phyloP scores from a whole-genome alignment of 2,888 invertebrate species.

The Tricholauxania praeusta region DNA sequence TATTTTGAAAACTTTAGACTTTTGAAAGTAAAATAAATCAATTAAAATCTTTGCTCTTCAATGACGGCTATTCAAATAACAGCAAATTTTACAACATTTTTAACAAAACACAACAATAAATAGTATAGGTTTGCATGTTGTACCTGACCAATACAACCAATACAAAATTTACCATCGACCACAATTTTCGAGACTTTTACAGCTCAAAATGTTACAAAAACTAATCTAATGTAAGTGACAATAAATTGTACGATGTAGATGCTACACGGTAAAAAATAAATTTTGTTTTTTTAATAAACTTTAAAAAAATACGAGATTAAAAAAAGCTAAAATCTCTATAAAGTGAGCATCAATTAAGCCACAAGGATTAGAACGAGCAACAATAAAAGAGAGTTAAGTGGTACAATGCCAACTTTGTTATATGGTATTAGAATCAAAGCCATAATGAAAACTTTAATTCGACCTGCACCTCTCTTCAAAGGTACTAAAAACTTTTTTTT shows the following conservation, averaged over 20 bases:
- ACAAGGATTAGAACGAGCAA: too few species aligned
- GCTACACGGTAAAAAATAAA: neutral
- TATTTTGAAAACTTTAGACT: constrained; percentile 10
- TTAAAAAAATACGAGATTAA: too few species aligned
- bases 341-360: too few species aligned
- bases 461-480: too few species aligned
- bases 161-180: constrained; percentile 20
- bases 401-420: too few species aligned
- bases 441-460: too few species aligned
- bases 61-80: constrained; percentile 35
- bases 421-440: too few species aligned
- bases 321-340: too few species aligned
- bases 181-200: constrained; percentile 35
- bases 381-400: too few species aligned
- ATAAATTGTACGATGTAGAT: constrained; percentile 38
- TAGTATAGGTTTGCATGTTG: neutral
- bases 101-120: constrained; percentile 6
- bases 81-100: constrained; percentile 28
- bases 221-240: constrained; percentile 40
- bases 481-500: too few species aligned
- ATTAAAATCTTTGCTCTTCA: constrained; percentile 59
- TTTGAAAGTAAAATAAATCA: constrained; percentile 53
- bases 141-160: neutral
- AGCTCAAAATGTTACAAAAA: constrained; percentile 34
- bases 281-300: too few species aligned